Conservation (phyloP, 2,113 vertebrate species). For the Thamnaconus septentrionalis region DNA sequence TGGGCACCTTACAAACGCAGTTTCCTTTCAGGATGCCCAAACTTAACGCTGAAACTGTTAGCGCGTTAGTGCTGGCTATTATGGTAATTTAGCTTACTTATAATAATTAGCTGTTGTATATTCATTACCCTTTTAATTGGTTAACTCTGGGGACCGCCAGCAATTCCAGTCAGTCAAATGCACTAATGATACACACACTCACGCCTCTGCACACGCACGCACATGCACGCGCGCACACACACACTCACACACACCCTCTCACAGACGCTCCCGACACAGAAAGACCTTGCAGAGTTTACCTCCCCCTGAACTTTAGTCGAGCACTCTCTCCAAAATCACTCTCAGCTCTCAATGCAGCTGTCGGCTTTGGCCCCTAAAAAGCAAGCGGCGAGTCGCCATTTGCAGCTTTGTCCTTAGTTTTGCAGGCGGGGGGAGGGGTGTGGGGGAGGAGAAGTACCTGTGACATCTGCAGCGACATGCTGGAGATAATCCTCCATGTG, state of each 20-base stretch:
- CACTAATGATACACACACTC: constrained; percentile 59
- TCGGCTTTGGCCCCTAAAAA: constrained; percentile 69
- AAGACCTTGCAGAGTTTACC: constrained; percentile 54
- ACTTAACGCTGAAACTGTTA: constrained; percentile 51
- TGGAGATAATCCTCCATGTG: constrained; percentile 80
- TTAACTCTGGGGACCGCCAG: constrained; percentile 69
- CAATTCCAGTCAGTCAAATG: constrained; percentile 67
- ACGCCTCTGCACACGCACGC: constrained; percentile 23
- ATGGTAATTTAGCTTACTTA: constrained; percentile 73
- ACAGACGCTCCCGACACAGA: constrained; percentile 1
- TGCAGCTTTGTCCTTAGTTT: constrained; percentile 66
- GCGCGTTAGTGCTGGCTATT: constrained; percentile 56
- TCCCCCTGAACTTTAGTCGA: constrained; percentile 60
- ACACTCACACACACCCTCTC: constrained; percentile 1
- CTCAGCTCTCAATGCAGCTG: constrained; percentile 68
- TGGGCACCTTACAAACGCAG: constrained; percentile 11
- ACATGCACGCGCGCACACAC: constrained; percentile 15
- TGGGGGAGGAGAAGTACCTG: constrained; percentile 68
- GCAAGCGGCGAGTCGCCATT: constrained; percentile 55
- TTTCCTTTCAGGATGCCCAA: constrained; percentile 41
- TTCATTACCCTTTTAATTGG: constrained; percentile 79
- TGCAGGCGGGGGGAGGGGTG: constrained; percentile 57
- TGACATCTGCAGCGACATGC: constrained; percentile 87
- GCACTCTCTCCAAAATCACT: constrained; percentile 44
- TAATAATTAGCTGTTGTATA: constrained; percentile 79